Evolutionary conservation across 2,888 invertebrate species (phyloP).

Genomic region (Hanleya hanleyi): DNA sequence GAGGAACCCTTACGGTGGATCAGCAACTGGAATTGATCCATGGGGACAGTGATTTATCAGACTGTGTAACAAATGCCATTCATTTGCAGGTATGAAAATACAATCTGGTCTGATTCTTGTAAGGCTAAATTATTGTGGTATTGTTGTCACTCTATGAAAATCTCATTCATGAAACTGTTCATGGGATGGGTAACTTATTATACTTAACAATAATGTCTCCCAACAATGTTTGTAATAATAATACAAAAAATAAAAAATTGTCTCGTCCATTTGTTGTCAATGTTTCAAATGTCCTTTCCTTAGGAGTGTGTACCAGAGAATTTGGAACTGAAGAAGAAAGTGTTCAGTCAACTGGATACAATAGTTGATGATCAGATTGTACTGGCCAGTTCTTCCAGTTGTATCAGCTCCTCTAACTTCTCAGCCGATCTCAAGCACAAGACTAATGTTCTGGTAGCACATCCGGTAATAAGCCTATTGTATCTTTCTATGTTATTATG

Average conservation of each 20-base stretch:
- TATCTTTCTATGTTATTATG: background rate
- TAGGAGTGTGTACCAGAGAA: constrained; percentile 96
- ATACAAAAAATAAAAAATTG: too few species aligned
- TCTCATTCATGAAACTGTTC: too few species aligned
- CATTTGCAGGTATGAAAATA: constrained; percentile 80
- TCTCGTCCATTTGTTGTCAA: too few species aligned
- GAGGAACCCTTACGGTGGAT: constrained; percentile 82
- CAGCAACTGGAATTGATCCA: constrained; percentile 86
- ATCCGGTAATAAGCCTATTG: constrained; percentile 82
- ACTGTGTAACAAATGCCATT: constrained; percentile 83
- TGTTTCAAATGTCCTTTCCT: too few species aligned
- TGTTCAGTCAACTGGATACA: constrained; percentile 86
- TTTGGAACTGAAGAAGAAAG: constrained; percentile 86
- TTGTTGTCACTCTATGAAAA: too few species aligned
- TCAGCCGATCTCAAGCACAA: constrained; percentile 86
- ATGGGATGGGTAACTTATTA: too few species aligned
- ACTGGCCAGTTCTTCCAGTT: constrained; percentile 94
- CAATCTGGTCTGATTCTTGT: too few species aligned
- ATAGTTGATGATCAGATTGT: constrained; percentile 76
- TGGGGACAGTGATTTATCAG: constrained; percentile 81
- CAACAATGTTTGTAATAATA: too few species aligned
- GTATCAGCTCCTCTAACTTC: constrained; percentile 90
- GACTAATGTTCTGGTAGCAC: constrained; percentile 78
- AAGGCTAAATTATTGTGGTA: too few species aligned
- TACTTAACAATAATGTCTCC: too few species aligned